phyloP scores from a whole-genome alignment of 2,113 vertebrate genomes.

The Poecile atricapillus region DNA sequence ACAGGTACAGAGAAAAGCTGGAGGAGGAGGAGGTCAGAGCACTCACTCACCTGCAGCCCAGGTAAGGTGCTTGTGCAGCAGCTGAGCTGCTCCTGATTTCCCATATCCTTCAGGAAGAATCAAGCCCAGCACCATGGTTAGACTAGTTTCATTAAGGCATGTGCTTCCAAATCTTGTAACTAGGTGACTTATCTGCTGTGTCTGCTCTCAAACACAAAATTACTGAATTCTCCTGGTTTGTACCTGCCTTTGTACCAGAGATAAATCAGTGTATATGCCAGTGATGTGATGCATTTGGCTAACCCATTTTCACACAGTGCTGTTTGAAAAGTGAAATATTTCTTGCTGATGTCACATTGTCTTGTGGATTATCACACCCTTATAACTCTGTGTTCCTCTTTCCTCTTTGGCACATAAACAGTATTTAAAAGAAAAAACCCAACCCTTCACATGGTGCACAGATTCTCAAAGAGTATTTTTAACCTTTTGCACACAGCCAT shows the following conservation, averaged over 20 bases:
- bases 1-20: neutral
- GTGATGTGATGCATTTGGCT: neutral
- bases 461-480: constrained; percentile 39
- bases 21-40: neutral
- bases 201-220: neutral
- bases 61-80: neutral
- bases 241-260: neutral
- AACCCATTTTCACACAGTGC: neutral
- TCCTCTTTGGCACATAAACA: neutral
- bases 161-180: neutral
- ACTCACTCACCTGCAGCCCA: neutral
- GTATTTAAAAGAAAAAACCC: neutral
- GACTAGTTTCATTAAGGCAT: neutral
- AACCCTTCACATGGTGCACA: neutral
- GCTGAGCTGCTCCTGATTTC: neutral
- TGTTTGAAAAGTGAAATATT: neutral
- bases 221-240: neutral
- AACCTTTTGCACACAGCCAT: constrained; percentile 13
- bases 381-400: neutral
- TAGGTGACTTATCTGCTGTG: neutral
- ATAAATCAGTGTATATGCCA: neutral
- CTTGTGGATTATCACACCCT: neutral
- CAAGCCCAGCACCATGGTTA: neutral
- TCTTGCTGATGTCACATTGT: neutral
- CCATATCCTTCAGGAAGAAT: neutral